A percentile compares a stretch with the other conserved stretches of the same genome.
These are phyloP conservation scores for Drosophila limbata DNA, from an alignment of 2,888 invertebrate species.

Conservation along the genomic window DNA sequence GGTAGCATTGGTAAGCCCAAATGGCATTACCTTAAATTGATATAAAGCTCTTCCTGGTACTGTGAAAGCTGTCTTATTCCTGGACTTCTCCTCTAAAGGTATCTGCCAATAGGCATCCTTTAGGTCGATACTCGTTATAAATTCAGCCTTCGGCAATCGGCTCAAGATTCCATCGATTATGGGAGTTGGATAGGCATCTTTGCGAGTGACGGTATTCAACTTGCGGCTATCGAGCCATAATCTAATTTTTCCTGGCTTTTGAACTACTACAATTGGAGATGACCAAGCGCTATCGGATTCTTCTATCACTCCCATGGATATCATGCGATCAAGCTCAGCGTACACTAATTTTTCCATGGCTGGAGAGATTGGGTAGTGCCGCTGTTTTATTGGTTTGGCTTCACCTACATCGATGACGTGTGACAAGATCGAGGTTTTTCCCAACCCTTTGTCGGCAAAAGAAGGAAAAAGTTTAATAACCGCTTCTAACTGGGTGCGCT, in stretches of 20 bases:
- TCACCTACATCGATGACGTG: constrained; percentile 14
- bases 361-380: constrained; percentile 11
- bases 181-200: no score
- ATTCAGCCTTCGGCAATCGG: no score
- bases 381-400: constrained; percentile 19
- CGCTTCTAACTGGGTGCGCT: not conserved
- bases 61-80: not conserved
- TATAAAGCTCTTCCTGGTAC: no score
- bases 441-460: constrained; percentile 12
- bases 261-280: no score
- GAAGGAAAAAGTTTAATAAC: constrained; percentile 13
- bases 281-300: no score
- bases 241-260: no score
- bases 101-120: not conserved
- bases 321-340: not conserved
- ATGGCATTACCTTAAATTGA: not conserved
- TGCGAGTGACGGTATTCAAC: no score
- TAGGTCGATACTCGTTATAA: constrained; percentile 6
- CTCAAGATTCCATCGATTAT: constrained; percentile 21
- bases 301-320: no score
- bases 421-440: not conserved
- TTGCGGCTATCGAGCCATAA: no score
- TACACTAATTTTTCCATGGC: constrained; percentile 18
- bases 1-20: no score
- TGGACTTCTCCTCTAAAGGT: not conserved